Percentiles rank a stretch among this genome's conserved stretches.
Evolutionary conservation across 2,113 vertebrate genomes (phyloP).

Genomic region (Pyxicephalus adspersus): DNA sequence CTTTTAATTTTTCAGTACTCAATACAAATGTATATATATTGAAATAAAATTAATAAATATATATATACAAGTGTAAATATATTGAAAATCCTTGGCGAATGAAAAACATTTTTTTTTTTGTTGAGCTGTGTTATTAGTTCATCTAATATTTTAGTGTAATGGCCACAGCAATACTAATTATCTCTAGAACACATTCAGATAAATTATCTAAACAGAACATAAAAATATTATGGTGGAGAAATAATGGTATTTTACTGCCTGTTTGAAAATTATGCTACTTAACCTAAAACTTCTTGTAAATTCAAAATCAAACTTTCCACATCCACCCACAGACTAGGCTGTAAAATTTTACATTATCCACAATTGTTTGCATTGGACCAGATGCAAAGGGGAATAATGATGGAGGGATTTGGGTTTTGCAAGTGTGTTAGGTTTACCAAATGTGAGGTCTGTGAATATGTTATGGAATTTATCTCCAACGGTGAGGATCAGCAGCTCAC

Average conservation of each 20-base stretch:
- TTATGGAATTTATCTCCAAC: conserved; percentile 30
- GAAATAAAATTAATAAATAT: too few species aligned
- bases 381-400: conserved; percentile 42
- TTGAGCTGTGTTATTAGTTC: too few species aligned
- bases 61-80: too few species aligned
- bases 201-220: not conserved
- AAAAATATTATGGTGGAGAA: conserved; percentile 31
- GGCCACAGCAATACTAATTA: too few species aligned
- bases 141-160: too few species aligned
- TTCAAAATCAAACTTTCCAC: conserved; percentile 43
- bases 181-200: too few species aligned
- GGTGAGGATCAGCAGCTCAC: not conserved
- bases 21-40: too few species aligned
- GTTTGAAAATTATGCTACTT: conserved; percentile 25
- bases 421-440: conserved; percentile 25
- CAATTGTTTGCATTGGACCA: conserved; percentile 40
- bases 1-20: too few species aligned
- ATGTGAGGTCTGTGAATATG: conserved; percentile 40
- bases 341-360: conserved; percentile 38
- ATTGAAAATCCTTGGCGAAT: too few species aligned
- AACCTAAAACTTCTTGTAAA: conserved; percentile 32
- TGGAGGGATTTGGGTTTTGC: conserved; percentile 41
- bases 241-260: conserved; percentile 29
- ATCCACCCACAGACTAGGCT: conserved; percentile 27
- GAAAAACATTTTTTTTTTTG: too few species aligned